Conservation (phyloP, 2,113 vertebrate genomes). For the Lucifuga dentata region DNA sequence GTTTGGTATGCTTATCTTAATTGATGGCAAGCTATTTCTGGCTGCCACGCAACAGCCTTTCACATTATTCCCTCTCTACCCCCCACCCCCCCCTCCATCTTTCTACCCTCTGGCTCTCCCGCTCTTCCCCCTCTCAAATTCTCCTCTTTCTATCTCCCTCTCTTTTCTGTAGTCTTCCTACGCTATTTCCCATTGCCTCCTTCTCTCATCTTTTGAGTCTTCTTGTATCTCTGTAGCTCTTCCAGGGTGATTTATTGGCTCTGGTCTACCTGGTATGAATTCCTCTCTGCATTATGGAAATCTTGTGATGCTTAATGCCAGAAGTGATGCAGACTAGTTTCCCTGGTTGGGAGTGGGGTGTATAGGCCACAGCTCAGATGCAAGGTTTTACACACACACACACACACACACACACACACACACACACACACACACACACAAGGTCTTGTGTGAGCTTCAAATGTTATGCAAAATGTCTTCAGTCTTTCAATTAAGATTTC, state of each 20-base stretch:
- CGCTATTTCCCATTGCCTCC: neutral
- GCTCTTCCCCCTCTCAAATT: slow-evolving; percentile 26
- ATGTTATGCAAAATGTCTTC: slow-evolving; percentile 5
- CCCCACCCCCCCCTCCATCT: slow-evolving; percentile 8
- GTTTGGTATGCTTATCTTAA: slow-evolving; percentile 69
- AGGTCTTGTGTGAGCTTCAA: slow-evolving; percentile 2
- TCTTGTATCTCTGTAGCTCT: slow-evolving; percentile 35
- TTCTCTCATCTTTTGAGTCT: slow-evolving; percentile 21
- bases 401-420: slow-evolving; percentile 8
- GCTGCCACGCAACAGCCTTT: slow-evolving; percentile 50
- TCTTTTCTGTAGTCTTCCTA: slow-evolving; percentile 32
- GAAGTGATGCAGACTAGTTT: slow-evolving; percentile 52
- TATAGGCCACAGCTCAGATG: slow-evolving; percentile 40
- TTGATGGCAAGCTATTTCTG: slow-evolving; percentile 70
- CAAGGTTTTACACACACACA: slow-evolving; percentile 14
- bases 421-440: slow-evolving; percentile 1
- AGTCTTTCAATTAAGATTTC: slow-evolving; percentile 18
- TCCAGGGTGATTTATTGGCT: slow-evolving; percentile 70
- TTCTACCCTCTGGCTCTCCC: slow-evolving; percentile 6
- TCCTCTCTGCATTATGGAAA: slow-evolving; percentile 69
- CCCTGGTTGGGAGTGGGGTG: slow-evolving; percentile 23
- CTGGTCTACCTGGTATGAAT: slow-evolving; percentile 65
- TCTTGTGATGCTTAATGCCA: slow-evolving; percentile 50
- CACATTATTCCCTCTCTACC: slow-evolving; percentile 31
- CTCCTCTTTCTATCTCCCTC: slow-evolving; percentile 35